Percentiles rank a stretch among this genome's conserved stretches.
These are phyloP conservation scores for Lithophane semibrunnea DNA, from an alignment of 2,888 invertebrate genomes.

Conservation along the genomic window DNA sequence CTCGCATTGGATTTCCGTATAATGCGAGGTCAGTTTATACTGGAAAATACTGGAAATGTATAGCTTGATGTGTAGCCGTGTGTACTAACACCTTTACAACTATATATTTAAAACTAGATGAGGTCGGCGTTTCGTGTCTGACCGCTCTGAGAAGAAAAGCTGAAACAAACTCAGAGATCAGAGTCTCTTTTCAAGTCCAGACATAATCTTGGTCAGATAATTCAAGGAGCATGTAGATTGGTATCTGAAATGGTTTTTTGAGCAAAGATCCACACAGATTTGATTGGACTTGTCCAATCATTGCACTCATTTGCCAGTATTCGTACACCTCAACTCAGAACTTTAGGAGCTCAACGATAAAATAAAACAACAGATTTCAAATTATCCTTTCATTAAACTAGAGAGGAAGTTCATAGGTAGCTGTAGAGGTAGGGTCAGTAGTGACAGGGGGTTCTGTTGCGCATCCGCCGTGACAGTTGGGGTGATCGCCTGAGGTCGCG, in stretches of 20 bases:
- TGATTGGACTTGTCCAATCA: background rate
- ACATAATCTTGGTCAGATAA: background rate
- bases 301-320: background rate
- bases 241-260: background rate
- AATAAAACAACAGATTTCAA: constrained; percentile 43
- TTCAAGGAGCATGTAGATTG: background rate
- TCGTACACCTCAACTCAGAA: background rate
- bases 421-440: constrained; percentile 49
- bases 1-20: too few relatives aligned
- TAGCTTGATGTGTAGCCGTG: too few relatives aligned
- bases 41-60: too few relatives aligned
- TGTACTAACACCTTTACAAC: too few relatives aligned
- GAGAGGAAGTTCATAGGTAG: constrained; percentile 50
- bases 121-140: too few relatives aligned
- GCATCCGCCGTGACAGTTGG: background rate
- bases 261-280: background rate
- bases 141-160: too few relatives aligned
- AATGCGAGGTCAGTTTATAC: too few relatives aligned
- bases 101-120: too few relatives aligned
- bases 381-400: constrained; percentile 45
- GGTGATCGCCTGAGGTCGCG: constrained; percentile 17
- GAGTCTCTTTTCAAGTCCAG: too few relatives aligned
- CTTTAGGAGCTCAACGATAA: background rate
- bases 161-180: too few relatives aligned
- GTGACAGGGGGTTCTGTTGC: constrained; percentile 35